These are phyloP conservation scores for Vanacampus margaritifer DNA, from an alignment of 2,113 vertebrate genomes.

Conservation along the genomic window DNA sequence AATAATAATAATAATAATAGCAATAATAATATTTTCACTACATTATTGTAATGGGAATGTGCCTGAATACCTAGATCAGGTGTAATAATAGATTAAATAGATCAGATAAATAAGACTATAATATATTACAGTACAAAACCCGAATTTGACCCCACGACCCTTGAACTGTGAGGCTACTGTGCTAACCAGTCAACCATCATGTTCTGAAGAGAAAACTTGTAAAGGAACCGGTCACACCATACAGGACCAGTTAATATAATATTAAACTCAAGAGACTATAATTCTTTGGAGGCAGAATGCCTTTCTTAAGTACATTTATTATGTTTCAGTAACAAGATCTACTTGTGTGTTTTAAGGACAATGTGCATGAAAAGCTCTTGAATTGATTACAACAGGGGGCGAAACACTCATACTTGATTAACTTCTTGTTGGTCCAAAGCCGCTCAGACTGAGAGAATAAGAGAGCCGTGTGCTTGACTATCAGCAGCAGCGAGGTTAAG, in stretches of 20 bases:
- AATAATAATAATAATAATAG: no score
- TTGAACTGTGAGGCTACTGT: no score
- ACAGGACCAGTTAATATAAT: not conserved
- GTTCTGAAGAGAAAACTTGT: no score
- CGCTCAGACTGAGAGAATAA: slow-evolving; percentile 1
- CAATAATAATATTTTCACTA: not conserved
- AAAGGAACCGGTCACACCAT: no score
- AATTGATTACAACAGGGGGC: not conserved
- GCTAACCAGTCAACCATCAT: no score
- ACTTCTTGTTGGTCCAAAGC: not conserved
- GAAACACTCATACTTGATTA: slow-evolving; percentile 4
- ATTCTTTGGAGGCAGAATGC: not conserved
- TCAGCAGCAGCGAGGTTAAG: slow-evolving; percentile 1
- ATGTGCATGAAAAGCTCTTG: not conserved
- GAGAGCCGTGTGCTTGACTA: not conserved
- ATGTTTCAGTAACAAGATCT: not conserved
- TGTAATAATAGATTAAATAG: not conserved
- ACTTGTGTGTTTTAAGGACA: not conserved
- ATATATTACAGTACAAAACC: no score
- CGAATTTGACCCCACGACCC: no score
- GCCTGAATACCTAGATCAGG: not conserved
- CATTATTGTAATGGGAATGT: not conserved
- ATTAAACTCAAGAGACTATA: not conserved
- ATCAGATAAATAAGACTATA: no score
- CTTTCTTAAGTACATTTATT: not conserved